Evolutionary conservation across 2,888 invertebrate species (phyloP), one percentile per base, ranked within the genome.

Genomic region (Seira sanloemensis): DNA sequence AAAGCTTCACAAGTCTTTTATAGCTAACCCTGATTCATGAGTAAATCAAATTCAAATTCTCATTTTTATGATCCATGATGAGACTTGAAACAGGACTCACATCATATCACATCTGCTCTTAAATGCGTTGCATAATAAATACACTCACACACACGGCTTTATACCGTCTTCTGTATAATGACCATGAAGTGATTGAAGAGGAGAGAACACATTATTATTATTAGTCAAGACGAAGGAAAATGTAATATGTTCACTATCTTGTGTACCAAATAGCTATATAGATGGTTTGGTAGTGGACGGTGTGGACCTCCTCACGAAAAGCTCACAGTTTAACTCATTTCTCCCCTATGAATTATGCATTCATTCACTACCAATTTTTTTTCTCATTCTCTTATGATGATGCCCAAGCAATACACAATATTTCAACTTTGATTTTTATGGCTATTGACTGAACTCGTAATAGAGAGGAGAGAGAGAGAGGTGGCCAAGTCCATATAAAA

Each of bases 391-490:
- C n/a, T n/a, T n/a, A n/a, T n/a, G n/a, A n/a, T 78, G 84, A 84
- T 84, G 84, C 84, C 66, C 84, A 71, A 75, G 78, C 84, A 84
- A 84, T 84, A 84, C 78, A 84, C 84, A 78, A 84, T 84, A 84
- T 84, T 84, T 84, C 84, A 84, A 84, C 54, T 78, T 78, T 84
- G 84, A 84, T 84, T 84, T 84, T 84, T 84, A 84, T 84, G 84
- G 84, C 84, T 75, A 78, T 78, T 71, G 71, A 84, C 84, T 78
- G 84, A 78, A 84, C 78, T 84, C 78, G 65, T 84, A 78, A 84
- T 84, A 75, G 75, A 74, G 5, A 21, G 62, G 21, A 62, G 23
- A n/a, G n/a, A n/a, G n/a, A n/a, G n/a, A n/a, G n/a, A n/a, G n/a
- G n/a, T n/a, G 54, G 73, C 71, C 69, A 69, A 75, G 66, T 58